Evolutionary conservation across 2,113 vertebrate genomes (phyloP).

Genomic region (Semnornis frantzii): DNA sequence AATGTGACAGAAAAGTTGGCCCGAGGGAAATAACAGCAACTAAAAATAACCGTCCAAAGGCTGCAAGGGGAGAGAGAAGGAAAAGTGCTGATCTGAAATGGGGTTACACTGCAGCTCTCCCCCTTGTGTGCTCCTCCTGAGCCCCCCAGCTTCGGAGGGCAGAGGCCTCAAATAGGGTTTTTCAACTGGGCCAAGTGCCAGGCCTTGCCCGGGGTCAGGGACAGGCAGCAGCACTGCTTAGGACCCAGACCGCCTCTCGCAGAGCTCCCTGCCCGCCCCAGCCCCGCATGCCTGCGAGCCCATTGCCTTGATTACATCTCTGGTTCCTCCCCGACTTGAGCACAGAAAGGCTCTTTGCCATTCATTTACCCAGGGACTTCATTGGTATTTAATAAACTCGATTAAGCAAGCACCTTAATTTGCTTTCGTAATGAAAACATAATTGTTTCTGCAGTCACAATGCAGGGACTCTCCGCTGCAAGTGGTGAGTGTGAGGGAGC

Average conservation of each 20-base stretch:
- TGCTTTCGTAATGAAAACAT: slow-evolving; percentile 70
- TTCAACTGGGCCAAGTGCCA: not conserved
- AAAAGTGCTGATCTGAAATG: not conserved
- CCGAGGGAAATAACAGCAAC: slow-evolving; percentile 48
- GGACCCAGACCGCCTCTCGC: not conserved
- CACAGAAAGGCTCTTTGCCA: slow-evolving; percentile 25
- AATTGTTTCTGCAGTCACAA: slow-evolving; percentile 66
- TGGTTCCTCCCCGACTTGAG: not conserved
- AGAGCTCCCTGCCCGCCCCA: not conserved
- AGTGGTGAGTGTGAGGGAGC: slow-evolving; percentile 20
- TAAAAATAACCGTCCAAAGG: slow-evolving; percentile 39
- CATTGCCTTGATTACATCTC: not conserved
- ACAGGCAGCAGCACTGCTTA: not conserved
- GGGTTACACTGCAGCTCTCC: not conserved
- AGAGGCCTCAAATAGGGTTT: rapidly evolving
- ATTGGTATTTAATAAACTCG: slow-evolving; percentile 71
- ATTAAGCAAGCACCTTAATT: slow-evolving; percentile 71
- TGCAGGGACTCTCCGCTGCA: slow-evolving; percentile 29
- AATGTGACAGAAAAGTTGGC: slow-evolving; percentile 58
- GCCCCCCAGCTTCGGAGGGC: not conserved
- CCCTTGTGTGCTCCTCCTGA: not conserved
- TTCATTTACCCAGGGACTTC: slow-evolving; percentile 54
- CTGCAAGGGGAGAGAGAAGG: not conserved
- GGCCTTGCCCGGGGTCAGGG: not conserved
- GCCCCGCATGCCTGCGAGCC: not conserved